These are phyloP conservation scores for Troglohyphantes excavatus DNA, from an alignment of 2,888 invertebrate species.

Conservation along the genomic window DNA sequence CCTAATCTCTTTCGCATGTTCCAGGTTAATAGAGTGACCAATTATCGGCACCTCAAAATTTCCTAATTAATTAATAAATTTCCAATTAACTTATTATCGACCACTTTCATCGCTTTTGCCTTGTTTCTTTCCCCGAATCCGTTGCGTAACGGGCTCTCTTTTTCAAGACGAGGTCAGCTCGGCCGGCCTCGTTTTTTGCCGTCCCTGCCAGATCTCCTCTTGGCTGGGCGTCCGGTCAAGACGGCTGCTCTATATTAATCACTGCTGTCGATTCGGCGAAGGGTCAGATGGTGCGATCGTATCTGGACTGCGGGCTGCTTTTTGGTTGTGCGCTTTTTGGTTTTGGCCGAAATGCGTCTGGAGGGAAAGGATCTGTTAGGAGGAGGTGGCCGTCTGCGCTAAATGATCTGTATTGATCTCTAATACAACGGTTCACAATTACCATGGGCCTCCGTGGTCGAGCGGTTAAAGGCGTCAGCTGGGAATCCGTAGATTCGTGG, in stretches of 20 bases:
- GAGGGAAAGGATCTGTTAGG: no score
- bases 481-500: no score
- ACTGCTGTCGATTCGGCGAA: slow-evolving; percentile 42
- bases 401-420: neutral
- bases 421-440: no score
- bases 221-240: slow-evolving; percentile 48
- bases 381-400: neutral
- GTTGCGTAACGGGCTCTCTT: slow-evolving; percentile 37
- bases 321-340: slow-evolving; percentile 13
- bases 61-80: slow-evolving; percentile 72
- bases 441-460: no score
- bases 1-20: neutral
- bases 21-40: slow-evolving; percentile 65
- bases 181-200: slow-evolving; percentile 56
- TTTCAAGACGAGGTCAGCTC: slow-evolving; percentile 65
- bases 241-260: slow-evolving; percentile 72
- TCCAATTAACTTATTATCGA: slow-evolving; percentile 67
- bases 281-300: slow-evolving; percentile 60
- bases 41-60: slow-evolving; percentile 68
- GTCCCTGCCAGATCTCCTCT: no score
- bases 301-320: slow-evolving; percentile 28
- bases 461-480: no score
- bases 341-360: neutral
- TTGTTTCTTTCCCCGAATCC: slow-evolving; percentile 40
- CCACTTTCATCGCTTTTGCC: slow-evolving; percentile 49